Evolutionary conservation across 2,888 invertebrate species (phyloP), one percentile per base, ranked within the genome.

Genomic region (Sialis lutaria): DNA sequence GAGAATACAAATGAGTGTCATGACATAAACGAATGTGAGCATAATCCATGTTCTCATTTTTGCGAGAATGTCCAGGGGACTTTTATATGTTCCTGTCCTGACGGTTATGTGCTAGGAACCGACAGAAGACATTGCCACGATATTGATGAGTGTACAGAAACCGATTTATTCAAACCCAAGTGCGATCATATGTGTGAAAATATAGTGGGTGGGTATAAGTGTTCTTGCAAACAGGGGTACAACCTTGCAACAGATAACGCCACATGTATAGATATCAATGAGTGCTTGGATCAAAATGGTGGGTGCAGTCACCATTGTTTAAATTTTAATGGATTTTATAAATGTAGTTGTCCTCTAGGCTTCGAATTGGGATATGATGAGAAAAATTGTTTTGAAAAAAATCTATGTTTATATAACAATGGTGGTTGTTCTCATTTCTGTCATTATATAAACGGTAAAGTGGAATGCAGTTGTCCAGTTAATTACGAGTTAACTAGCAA

Each of bases 161-260:
- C 71, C 72, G 54, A 58, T 68, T 12, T 64, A 72, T 50, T 71
- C 72, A 53, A 71, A 71, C 52, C 54, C 58, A 1, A 55, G 59
- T 13, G 74, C 45, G 67, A 71, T 4, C 65, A 70, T 49, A 52
- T 58, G 48, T 70, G 70, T 52, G 52, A 64, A 47, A 69, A 69
- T 50, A 65, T 61, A 1, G 54, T 59, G 35, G 69, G 68, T 5
- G 65, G 66, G 35, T 67, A 62, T 51, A 61, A 62, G 43, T 70
- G 69, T 52, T 56, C 35, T 8, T 65, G 67, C 50, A 60, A 62
- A 1, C 53, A 55, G 43, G 62, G 62, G 8, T 59, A 55, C 47
- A 53, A 57, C n/a, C 53, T 66, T 40, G 51, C 50, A 5, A 30
- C 46, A 6, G 56, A 57, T 43, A 50, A 52, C n/a, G 50, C 32